Percentiles rank a stretch among this genome's conserved stretches.
These are phyloP conservation scores for Cirrhinus mrigala DNA, from an alignment of 2,797 vertebrate genomes.

Conservation along the genomic window DNA sequence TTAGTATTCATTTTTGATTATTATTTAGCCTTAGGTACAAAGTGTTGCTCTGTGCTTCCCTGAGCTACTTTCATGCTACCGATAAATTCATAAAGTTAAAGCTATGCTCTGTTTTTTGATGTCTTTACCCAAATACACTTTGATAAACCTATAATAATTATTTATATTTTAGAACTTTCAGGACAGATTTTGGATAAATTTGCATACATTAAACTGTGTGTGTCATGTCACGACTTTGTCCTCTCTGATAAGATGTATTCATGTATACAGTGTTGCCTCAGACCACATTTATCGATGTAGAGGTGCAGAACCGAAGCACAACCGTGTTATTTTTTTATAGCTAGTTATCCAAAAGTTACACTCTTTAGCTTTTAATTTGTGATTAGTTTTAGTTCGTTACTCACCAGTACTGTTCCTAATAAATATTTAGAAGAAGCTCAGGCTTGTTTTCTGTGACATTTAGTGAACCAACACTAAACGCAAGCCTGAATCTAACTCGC, in stretches of 20 bases:
- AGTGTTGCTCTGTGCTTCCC: background rate
- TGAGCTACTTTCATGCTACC: background rate
- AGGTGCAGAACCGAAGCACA: background rate
- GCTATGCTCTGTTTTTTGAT: background rate
- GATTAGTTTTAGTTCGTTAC: background rate
- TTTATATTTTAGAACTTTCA: background rate
- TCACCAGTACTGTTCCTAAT: background rate
- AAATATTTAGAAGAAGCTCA: background rate
- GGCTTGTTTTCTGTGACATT: background rate
- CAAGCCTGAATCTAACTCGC: background rate
- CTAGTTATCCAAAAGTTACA: background rate
- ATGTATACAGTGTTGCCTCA: no score
- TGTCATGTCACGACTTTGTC: no score
- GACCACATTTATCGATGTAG: background rate
- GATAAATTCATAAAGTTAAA: background rate
- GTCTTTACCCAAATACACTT: background rate
- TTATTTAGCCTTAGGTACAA: background rate
- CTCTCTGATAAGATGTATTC: no score
- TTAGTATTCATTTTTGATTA: background rate
- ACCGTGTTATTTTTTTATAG: background rate
- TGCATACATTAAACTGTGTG: no score
- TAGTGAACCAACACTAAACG: background rate
- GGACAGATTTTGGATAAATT: background rate
- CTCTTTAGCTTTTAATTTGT: background rate
- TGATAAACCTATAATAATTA: background rate